Evolutionary conservation across 2,888 invertebrate genomes (phyloP).

Genomic region (Erebia ligea): DNA sequence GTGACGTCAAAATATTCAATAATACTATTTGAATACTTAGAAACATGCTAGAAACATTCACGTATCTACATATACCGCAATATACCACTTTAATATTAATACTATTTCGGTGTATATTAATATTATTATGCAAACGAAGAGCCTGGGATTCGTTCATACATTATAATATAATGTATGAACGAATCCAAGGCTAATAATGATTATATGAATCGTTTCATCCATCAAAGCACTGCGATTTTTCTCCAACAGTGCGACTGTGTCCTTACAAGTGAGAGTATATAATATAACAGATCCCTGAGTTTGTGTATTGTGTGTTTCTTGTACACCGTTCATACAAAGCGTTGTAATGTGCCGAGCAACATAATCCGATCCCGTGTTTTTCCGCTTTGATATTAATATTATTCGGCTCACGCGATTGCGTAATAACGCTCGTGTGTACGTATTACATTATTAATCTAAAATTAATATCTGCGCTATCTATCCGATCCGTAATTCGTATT

Average conservation of each 20-base stretch:
- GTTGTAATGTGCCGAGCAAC: background rate
- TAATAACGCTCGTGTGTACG: conserved; percentile 3
- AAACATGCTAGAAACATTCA: too few species aligned
- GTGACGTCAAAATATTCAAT: too few species aligned
- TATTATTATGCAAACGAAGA: too few species aligned
- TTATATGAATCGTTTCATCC: too few species aligned
- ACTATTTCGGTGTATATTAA: too few species aligned
- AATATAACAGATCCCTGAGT: background rate
- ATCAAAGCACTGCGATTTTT: background rate
- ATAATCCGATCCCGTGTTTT: conserved; percentile 5
- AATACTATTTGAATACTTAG: too few species aligned
- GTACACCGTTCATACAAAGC: conserved; percentile 1
- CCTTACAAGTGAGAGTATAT: background rate
- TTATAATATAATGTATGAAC: too few species aligned
- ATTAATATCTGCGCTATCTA: conserved; percentile 19
- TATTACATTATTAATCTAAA: conserved; percentile 18
- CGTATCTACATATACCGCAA: too few species aligned
- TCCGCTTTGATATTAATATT: conserved; percentile 8
- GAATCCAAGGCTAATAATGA: too few species aligned
- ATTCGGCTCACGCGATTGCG: conserved; percentile 15
- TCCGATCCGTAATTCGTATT: background rate
- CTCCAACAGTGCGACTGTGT: background rate
- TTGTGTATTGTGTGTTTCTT: background rate
- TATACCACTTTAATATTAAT: too few species aligned
- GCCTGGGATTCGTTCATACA: too few species aligned